These are phyloP conservation scores for Leptogaster cylindrica DNA, from an alignment of 2,888 invertebrate species.

Conservation along the genomic window DNA sequence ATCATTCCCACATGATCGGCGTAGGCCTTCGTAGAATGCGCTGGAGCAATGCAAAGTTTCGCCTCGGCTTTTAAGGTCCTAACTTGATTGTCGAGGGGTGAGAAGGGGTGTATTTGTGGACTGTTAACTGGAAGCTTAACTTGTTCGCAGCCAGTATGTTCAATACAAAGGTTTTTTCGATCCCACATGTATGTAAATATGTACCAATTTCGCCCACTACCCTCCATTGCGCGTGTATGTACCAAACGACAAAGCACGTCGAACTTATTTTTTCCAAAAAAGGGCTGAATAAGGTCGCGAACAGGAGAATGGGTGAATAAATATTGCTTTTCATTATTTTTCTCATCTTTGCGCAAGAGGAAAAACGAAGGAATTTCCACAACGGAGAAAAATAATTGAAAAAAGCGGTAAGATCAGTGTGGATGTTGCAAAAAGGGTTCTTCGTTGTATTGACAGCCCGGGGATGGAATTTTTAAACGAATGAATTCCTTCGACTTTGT, in stretches of 20 bases:
- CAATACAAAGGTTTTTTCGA: not conserved
- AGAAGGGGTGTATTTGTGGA: not conserved
- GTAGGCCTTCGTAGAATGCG: too few species aligned
- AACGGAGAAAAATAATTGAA: conserved; percentile 7
- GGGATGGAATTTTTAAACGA: conserved; percentile 8
- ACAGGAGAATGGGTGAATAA: not conserved
- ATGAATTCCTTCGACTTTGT: not conserved
- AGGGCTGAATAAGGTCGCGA: conserved; percentile 18
- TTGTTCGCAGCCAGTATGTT: not conserved
- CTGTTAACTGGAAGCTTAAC: not conserved
- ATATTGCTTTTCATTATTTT: conserved; percentile 34
- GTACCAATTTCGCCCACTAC: too few species aligned
- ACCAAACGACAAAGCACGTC: too few species aligned
- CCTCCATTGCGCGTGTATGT: too few species aligned
- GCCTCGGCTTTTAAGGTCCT: not conserved
- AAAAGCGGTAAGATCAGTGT: not conserved
- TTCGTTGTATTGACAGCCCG: not conserved
- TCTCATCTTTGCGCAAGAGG: conserved; percentile 25
- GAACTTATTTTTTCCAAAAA: too few species aligned
- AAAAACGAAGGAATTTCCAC: conserved; percentile 21
- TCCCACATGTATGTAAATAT: not conserved
- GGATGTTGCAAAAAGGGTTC: not conserved
- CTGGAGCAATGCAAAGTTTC: not conserved
- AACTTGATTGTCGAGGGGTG: not conserved
- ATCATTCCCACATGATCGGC: too few species aligned